Percentiles rank a stretch among this genome's conserved stretches.
phyloP scores from a whole-genome alignment of 1,140 invertebrate genomes.

The Bilobella aurantiaca region DNA sequence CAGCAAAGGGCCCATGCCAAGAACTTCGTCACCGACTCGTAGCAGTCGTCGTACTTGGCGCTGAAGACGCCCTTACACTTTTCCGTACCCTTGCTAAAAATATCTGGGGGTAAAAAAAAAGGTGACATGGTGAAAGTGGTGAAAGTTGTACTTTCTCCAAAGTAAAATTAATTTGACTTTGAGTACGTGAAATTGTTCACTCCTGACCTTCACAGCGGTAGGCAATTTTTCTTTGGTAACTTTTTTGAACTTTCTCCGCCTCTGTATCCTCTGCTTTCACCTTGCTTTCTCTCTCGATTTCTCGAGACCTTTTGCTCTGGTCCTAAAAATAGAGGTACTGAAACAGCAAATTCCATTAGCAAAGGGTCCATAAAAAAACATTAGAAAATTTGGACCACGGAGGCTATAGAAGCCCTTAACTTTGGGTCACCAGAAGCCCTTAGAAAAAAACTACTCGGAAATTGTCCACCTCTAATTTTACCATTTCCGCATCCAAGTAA shows the following conservation, averaged over 20 bases:
- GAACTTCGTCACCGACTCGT: slow-evolving; percentile 15
- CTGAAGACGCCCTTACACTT: slow-evolving; percentile 25
- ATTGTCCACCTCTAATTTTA: slow-evolving; percentile 13
- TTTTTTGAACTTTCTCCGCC: slow-evolving; percentile 18
- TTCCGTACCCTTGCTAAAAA: slow-evolving; percentile 24
- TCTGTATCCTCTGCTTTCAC: slow-evolving; percentile 3
- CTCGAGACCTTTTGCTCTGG: slow-evolving; percentile 12
- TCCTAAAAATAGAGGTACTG: slow-evolving; percentile 9
- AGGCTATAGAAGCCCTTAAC: too few relatives aligned
- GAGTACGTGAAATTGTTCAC: background rate
- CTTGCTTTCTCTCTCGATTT: slow-evolving; percentile 17
- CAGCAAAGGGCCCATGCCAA: slow-evolving; percentile 28
- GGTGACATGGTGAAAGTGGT: too few relatives aligned
- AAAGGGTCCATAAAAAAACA: too few relatives aligned
- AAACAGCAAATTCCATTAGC: too few relatives aligned
- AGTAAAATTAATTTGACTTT: too few relatives aligned
- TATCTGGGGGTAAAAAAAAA: slow-evolving; percentile 17
- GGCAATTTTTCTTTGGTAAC: slow-evolving; percentile 26
- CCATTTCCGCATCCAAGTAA: slow-evolving; percentile 18
- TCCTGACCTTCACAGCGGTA: slow-evolving; percentile 31
- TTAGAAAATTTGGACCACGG: too few relatives aligned
- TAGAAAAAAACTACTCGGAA: too few relatives aligned
- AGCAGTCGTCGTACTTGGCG: slow-evolving; percentile 20
- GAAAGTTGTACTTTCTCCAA: too few relatives aligned
- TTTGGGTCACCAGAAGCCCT: too few relatives aligned